Evolutionary conservation across 2,797 vertebrate genomes (phyloP), one percentile per base, ranked within the genome.

Genomic region (Oreochromis mossambicus): DNA sequence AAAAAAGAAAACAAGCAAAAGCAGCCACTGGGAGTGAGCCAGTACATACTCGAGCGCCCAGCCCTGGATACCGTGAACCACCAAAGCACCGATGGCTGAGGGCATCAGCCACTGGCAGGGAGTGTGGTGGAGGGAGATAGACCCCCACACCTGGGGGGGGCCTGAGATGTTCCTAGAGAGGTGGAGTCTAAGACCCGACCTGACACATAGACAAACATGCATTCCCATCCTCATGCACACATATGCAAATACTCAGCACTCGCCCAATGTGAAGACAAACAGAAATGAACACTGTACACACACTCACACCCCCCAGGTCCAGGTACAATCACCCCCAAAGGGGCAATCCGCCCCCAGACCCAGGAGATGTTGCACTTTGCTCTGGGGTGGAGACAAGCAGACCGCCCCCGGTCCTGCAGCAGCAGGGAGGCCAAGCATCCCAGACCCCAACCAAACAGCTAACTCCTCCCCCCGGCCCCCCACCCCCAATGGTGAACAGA

Each of bases 381-480:
- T 19, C 56, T 61, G 56, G 29, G 15, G 56, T 61, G 15, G 56
- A 61, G 15, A 61, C 56, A 61, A 61, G 56, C 56, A 61, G 15
- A 61, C 0, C 2, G 1, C 55, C 26, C 55, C 1, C 2, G 1
- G 26, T 58, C 15, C 32, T 32, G 15, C 8, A 58, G 26, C 55
- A 58, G 55, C 55, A 58, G 15, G 55, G 26, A 32, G 26, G 55
- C 15, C 55, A 26, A 10, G 15, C 5, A 32, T 32, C 26, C 26
- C 55, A 58, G 55, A 58, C 55, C 55, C 14, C 55, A 32, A 29
- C 54, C 2, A 58, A 8, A 58, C 55, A 58, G 14, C 14, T 5
- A 58, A 58, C 56, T 58, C 8, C 8, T 58, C 26, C 29, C 34
- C 29, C 56, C 5, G 8, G 29, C 29, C 56, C 56, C 56, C 15